phyloP scores from a whole-genome alignment of 30 jellyfish, hydroid and myxozoan genomes.

The Chrysaora quinquecirrha region DNA sequence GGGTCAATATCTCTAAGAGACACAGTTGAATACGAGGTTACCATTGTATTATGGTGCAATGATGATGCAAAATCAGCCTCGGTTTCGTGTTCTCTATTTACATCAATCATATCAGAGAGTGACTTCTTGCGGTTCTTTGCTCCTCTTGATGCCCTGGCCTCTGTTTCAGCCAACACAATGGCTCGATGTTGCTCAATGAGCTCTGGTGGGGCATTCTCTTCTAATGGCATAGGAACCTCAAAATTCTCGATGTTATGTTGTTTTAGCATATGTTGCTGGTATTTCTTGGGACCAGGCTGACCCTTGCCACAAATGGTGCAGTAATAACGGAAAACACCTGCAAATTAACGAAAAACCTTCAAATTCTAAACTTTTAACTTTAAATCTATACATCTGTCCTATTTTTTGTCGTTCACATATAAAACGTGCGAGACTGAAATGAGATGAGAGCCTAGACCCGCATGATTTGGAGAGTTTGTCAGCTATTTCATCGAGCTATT shows the following conservation, averaged over 20 bases:
- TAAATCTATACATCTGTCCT: no score
- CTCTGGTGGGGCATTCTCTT: slow-evolving; percentile 86
- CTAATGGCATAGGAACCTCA: slow-evolving; percentile 88
- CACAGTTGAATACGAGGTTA: slow-evolving; percentile 67
- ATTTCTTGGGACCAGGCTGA: slow-evolving; percentile 98
- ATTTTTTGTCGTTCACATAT: no score
- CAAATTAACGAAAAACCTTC: not conserved
- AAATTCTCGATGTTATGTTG: slow-evolving; percentile 93
- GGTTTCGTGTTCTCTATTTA: slow-evolving; percentile 28
- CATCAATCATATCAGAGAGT: slow-evolving; percentile 28
- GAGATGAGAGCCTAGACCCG: no score
- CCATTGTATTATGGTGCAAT: slow-evolving; percentile 71
- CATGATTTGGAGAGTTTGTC: no score
- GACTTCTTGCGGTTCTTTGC: slow-evolving; percentile 84
- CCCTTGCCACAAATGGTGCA: slow-evolving; percentile 97
- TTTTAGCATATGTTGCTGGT: slow-evolving; percentile 88
- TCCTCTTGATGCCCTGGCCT: slow-evolving; percentile 90
- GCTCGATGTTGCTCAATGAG: slow-evolving; percentile 93
- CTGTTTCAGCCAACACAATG: slow-evolving; percentile 84
- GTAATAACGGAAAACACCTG: slow-evolving; percentile 94
- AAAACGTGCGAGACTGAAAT: no score
- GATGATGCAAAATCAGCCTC: slow-evolving; percentile 53
- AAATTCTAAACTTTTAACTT: no score
- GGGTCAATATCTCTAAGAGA: slow-evolving; percentile 71
- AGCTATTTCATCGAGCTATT: no score